phyloP scores from a whole-genome alignment of 2,113 vertebrate species.

The Rhinolophus ferrumequinum region DNA sequence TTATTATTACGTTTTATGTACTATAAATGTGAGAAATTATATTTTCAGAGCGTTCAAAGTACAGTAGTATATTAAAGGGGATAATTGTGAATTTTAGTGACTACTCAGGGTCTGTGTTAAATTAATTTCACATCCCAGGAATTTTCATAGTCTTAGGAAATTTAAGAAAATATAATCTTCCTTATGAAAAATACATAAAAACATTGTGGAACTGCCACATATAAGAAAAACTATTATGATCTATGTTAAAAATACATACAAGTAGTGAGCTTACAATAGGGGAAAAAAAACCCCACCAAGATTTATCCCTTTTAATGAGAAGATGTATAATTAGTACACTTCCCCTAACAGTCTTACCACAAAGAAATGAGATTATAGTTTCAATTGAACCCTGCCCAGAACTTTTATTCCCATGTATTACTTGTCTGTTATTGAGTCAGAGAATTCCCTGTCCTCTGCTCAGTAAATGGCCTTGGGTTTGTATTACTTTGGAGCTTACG shows the following conservation, averaged over 20 bases:
- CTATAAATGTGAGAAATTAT: not conserved
- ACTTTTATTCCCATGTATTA: not conserved
- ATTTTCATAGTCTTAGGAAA: not conserved
- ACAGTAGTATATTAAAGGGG: not conserved
- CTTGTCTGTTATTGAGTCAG: not conserved
- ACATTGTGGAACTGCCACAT: not conserved
- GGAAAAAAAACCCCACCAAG: not conserved
- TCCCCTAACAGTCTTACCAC: not conserved
- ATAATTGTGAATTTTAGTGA: conserved; percentile 21
- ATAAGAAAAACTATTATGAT: not conserved
- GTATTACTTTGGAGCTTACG: conserved; percentile 43
- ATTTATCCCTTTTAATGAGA: conserved; percentile 16
- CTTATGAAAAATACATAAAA: conserved; percentile 11
- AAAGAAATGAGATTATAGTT: not conserved
- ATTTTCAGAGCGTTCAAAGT: conserved; percentile 31
- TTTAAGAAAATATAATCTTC: not conserved
- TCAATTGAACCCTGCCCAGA: conserved; percentile 3
- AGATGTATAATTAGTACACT: not conserved
- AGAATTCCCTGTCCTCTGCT: conserved; percentile 39
- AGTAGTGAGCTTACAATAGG: not conserved
- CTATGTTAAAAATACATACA: not conserved
- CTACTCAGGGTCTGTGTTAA: conserved; percentile 26
- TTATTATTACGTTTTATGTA: not conserved
- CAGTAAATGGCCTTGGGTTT: conserved; percentile 42
- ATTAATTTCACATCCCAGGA: not conserved